These are phyloP conservation scores for Eupithecia centaureata DNA, from an alignment of 2,888 invertebrate genomes.

Conservation along the genomic window DNA sequence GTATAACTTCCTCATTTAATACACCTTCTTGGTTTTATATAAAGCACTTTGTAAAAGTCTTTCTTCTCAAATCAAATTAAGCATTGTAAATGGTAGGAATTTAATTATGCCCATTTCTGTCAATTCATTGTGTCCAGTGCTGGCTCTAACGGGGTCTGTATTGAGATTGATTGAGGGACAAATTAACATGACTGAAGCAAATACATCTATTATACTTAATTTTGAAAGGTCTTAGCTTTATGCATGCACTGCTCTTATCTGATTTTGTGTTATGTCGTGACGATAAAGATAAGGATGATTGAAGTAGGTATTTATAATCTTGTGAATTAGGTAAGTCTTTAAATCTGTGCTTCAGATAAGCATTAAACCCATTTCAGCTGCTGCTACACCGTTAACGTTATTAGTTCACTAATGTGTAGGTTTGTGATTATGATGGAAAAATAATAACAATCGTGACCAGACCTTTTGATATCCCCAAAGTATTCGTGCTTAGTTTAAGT, in stretches of 20 bases:
- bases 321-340: background rate
- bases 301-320: background rate
- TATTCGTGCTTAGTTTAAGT: background rate
- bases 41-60: background rate
- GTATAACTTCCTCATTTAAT: background rate
- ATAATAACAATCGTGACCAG: background rate
- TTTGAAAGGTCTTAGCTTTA: conserved; percentile 20
- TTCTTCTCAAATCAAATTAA: conserved; percentile 18
- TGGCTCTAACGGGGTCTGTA: conserved; percentile 33
- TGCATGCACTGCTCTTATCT: background rate
- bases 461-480: background rate
- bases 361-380: background rate
- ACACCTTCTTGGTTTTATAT: background rate
- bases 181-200: conserved; percentile 50
- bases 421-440: background rate
- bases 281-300: no score
- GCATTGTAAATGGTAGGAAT: conserved; percentile 25
- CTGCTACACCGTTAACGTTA: background rate
- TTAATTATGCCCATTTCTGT: conserved; percentile 34
- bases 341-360: background rate
- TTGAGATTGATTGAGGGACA: conserved; percentile 62
- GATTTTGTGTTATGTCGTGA: background rate
- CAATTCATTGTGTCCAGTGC: conserved; percentile 33
- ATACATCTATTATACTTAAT: conserved; percentile 45
- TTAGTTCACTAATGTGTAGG: background rate